phyloP scores from a whole-genome alignment of 2,797 vertebrate species.

The Petrocephalus schoutedeni region DNA sequence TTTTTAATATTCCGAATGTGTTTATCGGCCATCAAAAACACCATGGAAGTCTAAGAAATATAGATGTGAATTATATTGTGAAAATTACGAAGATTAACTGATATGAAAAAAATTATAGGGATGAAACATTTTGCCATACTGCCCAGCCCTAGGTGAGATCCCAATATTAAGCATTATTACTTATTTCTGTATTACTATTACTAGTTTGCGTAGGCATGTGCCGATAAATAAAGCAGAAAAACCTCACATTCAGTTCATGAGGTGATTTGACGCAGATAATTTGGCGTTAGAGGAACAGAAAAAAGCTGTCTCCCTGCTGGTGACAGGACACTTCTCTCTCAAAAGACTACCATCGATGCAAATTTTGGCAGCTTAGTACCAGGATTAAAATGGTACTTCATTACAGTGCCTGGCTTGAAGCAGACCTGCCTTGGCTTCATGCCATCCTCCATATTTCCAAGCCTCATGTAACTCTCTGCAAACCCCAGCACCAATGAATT shows the following conservation, averaged over 20 bases:
- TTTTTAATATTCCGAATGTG: background rate
- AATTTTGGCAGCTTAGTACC: background rate
- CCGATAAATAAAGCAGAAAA: background rate
- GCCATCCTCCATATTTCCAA: background rate
- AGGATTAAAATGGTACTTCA: constrained; percentile 1
- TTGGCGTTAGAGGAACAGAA: background rate
- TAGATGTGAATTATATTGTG: background rate
- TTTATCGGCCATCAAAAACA: background rate
- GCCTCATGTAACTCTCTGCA: background rate
- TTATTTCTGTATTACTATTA: background rate
- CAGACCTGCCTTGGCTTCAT: background rate
- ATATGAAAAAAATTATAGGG: background rate
- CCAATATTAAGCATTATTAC: background rate
- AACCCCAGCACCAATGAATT: background rate
- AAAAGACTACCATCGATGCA: background rate
- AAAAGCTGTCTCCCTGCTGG: background rate
- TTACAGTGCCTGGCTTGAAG: constrained; percentile 4
- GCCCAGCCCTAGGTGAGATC: background rate
- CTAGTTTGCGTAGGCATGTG: background rate
- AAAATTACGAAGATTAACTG: background rate
- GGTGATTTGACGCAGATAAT: background rate
- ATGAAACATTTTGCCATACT: background rate
- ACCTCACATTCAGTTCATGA: too few species aligned
- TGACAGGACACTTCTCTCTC: background rate
- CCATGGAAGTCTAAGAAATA: background rate